Base-by-base conservation (phyloP, 2,797 vertebrate genomes). In the Rhodeus uyekii region DNA sequence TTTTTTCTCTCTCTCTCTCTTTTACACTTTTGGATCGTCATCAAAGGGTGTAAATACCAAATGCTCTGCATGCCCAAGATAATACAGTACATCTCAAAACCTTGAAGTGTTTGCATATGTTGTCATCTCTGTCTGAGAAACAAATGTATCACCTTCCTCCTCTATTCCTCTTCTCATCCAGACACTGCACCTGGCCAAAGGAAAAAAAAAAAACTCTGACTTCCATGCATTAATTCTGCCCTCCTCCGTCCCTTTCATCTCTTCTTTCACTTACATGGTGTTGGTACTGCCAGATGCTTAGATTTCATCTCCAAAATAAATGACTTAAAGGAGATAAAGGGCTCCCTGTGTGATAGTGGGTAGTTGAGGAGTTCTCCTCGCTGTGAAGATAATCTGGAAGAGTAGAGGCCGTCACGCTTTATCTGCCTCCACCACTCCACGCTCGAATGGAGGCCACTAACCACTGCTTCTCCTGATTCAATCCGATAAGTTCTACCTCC, bases 261-360 rank as follows among this genome's bases (percentile, higher is more conserved):
- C 19, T 55, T 74, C 84, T 81, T 86, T 88, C 76, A 75, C 84
- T 83, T 68, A 74, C 88, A 87, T 84, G 73, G 6, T 86, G 88
- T 91, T 89, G 84, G 80, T 69, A 16, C 76, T 81, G 80, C 87
- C 89, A 89, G 88, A 85, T 78, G 86, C 88, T 88, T 76, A 85
- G 90, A 94, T 94, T 91, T 87, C 87, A 91, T 91, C 92, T 89
- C 69, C 85, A 82, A 90, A 91, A 93, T 91, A 94, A 93, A 92
- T 90, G 90, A 90, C 89, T 91, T 88, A 36, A 88, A 89, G 86
- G 80, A 90, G 92, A 94, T 93, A 92, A 92, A 91, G 86, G 81
- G 61, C 38, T 86, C 64, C 44, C 32, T 50, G 68, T 81, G 77
- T 76, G 84, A 79, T 83, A 76, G 83, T 71, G 38, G 83, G 81